phyloP scores from a whole-genome alignment of 2,888 invertebrate species.

The Mesoligia furuncula region DNA sequence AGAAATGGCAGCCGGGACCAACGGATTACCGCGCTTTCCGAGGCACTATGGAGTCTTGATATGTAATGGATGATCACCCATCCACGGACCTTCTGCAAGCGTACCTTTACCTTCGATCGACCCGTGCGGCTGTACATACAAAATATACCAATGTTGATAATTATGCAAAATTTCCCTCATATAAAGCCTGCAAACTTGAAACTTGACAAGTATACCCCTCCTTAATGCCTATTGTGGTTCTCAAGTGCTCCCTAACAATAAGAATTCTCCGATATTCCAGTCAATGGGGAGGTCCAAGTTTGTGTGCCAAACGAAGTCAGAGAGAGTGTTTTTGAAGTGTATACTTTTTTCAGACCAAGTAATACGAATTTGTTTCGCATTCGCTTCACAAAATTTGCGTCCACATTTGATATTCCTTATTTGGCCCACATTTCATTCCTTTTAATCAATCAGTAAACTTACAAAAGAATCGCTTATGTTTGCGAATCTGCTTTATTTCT shows the following conservation, averaged over 20 bases:
- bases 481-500: not conserved
- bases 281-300: constrained; percentile 12
- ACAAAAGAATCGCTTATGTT: not conserved
- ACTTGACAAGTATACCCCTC: constrained; percentile 1
- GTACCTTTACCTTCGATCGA: not conserved
- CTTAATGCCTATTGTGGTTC: not conserved
- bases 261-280: constrained; percentile 1
- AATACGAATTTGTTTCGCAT: not conserved
- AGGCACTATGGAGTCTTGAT: not conserved
- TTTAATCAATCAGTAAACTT: not conserved
- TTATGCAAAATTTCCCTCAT: not conserved
- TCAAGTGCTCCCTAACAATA: constrained; percentile 1
- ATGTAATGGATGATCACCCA: not conserved
- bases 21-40: not conserved
- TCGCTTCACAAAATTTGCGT: not conserved
- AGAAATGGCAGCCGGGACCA: not conserved
- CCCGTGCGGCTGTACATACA: not conserved
- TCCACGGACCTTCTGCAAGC: not conserved
- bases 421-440: not conserved
- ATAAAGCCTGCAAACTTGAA: not conserved
- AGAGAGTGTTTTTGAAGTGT: not conserved
- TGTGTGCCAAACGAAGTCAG: not conserved
- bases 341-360: not conserved
- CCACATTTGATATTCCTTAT: not conserved
- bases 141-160: not conserved